Evolutionary conservation across 1,140 invertebrate genomes (phyloP).

Genomic region (Drosophila parabipectinata): DNA sequence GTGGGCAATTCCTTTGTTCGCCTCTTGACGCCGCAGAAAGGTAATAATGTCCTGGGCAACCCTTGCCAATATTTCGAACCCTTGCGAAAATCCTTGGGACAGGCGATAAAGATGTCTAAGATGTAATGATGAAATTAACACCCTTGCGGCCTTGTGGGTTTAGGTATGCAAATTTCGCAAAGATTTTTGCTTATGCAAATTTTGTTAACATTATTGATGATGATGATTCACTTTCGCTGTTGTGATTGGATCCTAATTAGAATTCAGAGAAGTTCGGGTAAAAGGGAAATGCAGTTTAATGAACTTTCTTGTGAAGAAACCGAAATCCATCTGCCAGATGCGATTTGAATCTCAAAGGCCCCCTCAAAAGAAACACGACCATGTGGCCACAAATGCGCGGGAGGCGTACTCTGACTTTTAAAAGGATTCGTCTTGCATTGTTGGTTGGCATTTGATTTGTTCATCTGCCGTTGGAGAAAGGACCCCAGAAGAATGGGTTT

Average conservation of each 20-base stretch:
- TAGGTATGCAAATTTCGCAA: constrained; percentile 47
- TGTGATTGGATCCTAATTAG: constrained; percentile 50
- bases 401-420: constrained; percentile 44
- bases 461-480: constrained; percentile 19
- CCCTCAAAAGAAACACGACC: constrained; percentile 15
- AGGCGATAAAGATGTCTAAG: constrained; percentile 50
- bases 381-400: constrained; percentile 68
- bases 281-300: constrained; percentile 35
- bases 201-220: constrained; percentile 45
- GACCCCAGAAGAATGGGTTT: neutral
- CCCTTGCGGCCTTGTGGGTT: constrained; percentile 33
- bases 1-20: constrained; percentile 58
- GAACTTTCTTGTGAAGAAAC: constrained; percentile 11
- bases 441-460: constrained; percentile 38
- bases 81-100: constrained; percentile 40
- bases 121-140: constrained; percentile 71
- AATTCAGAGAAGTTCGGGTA: neutral
- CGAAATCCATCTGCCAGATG: constrained; percentile 55
- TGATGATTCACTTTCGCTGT: constrained; percentile 26
- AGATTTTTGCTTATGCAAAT: constrained; percentile 53
- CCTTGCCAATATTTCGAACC: constrained; percentile 23
- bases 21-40: constrained; percentile 60
- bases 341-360: constrained; percentile 56
- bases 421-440: constrained; percentile 59
- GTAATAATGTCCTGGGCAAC: constrained; percentile 7